phyloP scores from a whole-genome alignment of 2,797 vertebrate genomes.

The Xenopus petersii region DNA sequence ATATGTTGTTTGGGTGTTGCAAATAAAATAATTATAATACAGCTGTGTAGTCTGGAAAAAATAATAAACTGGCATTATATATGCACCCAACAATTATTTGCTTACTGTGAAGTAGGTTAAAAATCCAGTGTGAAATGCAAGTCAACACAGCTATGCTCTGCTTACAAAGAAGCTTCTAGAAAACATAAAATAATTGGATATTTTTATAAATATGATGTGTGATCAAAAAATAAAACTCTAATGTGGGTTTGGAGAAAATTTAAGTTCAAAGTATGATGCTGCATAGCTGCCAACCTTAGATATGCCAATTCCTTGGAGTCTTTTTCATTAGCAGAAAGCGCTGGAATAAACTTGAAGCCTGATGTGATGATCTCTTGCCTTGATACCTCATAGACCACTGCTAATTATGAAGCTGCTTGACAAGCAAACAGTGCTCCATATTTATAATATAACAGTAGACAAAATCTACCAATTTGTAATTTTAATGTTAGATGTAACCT shows the following conservation, averaged over 20 bases:
- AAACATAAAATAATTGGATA: conserved; percentile 41
- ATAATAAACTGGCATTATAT: not conserved
- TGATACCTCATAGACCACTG: conserved; percentile 50
- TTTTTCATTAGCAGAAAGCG: conserved; percentile 55
- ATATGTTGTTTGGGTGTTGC: not conserved
- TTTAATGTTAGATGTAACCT: conserved; percentile 50
- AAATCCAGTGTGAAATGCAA: conserved; percentile 35
- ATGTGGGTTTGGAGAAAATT: conserved; percentile 49
- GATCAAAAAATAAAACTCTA: conserved; percentile 53
- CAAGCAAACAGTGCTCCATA: conserved; percentile 52
- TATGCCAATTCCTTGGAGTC: conserved; percentile 52
- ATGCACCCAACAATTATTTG: not conserved
- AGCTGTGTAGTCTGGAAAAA: not conserved
- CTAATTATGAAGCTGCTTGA: conserved; percentile 55
- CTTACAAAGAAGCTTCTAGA: conserved; percentile 29
- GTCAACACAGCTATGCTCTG: not conserved
- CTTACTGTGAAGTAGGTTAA: conserved; percentile 3
- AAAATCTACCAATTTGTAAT: conserved; percentile 56
- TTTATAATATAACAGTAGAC: conserved; percentile 54
- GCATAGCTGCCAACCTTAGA: conserved; percentile 53
- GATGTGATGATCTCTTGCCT: conserved; percentile 57
- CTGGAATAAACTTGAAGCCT: conserved; percentile 54
- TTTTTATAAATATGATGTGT: conserved; percentile 48
- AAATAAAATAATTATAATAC: not conserved
- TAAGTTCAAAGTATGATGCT: conserved; percentile 52